Conservation (phyloP, 2,797 vertebrate genomes). For the Alcedo quadribrachys region DNA sequence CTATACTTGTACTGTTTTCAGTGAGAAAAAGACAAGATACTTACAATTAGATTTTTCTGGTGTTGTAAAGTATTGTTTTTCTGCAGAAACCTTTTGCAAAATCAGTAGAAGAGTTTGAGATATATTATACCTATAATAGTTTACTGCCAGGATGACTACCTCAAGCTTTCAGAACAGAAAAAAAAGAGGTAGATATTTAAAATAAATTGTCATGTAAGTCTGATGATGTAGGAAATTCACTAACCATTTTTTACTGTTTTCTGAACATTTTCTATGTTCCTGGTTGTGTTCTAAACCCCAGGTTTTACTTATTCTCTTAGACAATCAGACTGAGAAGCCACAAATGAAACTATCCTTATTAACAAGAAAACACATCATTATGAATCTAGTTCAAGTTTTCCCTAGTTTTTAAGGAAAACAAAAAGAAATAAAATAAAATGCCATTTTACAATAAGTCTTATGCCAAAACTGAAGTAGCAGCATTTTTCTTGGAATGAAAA, state of each 20-base stretch:
- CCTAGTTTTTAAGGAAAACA: background rate
- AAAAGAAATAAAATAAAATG: background rate
- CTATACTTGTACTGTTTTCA: background rate
- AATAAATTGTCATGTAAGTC: background rate
- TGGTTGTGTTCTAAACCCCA: background rate
- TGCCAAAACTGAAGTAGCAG: background rate
- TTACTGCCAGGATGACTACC: background rate
- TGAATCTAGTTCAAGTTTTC: background rate
- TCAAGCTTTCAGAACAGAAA: background rate
- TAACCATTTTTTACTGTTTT: background rate
- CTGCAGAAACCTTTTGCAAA: background rate
- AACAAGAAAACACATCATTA: background rate
- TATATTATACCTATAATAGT: background rate
- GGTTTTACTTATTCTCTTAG: background rate
- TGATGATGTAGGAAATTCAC: background rate
- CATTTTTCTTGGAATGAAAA: background rate
- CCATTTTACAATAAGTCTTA: background rate
- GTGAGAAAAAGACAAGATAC: background rate
- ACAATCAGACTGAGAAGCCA: background rate
- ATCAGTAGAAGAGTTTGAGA: background rate
- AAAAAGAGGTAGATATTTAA: background rate
- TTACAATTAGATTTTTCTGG: background rate
- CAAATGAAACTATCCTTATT: background rate
- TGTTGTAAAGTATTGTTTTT: background rate
- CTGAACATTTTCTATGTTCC: background rate